phyloP scores from a whole-genome alignment of 2,888 invertebrate genomes.

The Harpalus rufipes region DNA sequence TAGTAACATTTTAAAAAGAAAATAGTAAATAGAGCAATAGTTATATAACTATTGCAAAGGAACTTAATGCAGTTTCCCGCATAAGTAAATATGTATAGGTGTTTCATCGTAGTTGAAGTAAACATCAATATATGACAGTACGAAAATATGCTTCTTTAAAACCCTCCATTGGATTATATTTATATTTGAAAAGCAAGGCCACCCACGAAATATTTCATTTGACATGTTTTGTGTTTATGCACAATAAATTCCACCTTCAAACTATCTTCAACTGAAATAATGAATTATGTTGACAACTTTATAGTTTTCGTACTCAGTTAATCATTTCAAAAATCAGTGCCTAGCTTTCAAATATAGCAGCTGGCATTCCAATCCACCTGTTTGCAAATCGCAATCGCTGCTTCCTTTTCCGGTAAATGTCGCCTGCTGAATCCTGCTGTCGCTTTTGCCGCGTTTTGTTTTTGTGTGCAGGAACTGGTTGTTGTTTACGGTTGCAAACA shows the following conservation, averaged over 20 bases:
- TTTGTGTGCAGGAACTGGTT: background rate
- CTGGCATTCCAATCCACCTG: background rate
- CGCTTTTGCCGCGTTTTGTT: slow-evolving; percentile 11
- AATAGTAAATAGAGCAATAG: no score
- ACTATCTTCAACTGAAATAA: background rate
- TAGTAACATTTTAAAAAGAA: no score
- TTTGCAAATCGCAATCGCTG: background rate
- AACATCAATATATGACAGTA: no score
- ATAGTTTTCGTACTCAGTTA: background rate
- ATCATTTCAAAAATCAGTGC: slow-evolving; percentile 21
- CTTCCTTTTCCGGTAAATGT: slow-evolving; percentile 32
- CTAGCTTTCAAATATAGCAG: slow-evolving; percentile 27
- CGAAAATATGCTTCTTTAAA: no score
- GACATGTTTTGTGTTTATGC: background rate
- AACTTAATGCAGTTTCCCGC: no score
- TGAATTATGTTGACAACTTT: slow-evolving; percentile 9
- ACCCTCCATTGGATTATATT: no score
- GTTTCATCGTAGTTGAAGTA: no score
- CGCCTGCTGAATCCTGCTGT: slow-evolving; percentile 24
- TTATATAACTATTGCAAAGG: no score
- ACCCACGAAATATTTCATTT: background rate
- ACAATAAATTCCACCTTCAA: background rate
- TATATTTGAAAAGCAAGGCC: background rate
- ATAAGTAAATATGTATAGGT: no score
- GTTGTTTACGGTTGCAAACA: slow-evolving; percentile 40